phyloP scores from a whole-genome alignment of 2,888 invertebrate species.

The Rapana venosa region DNA sequence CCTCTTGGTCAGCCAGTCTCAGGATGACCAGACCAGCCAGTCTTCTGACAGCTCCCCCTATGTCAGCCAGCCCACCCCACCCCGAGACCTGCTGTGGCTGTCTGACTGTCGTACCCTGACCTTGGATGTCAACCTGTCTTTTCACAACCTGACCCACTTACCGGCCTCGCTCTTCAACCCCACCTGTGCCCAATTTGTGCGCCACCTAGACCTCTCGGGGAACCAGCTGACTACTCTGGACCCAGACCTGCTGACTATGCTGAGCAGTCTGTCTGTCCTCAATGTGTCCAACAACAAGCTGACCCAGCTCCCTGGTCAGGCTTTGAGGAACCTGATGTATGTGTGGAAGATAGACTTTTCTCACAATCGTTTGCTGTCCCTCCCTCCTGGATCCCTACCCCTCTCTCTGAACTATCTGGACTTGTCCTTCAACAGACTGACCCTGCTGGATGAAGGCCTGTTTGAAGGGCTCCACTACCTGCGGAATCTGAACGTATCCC shows the following conservation, averaged over 20 bases:
- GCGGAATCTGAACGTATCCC: neutral
- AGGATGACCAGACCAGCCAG: neutral
- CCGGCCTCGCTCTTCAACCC: neutral
- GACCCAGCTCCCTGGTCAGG: neutral
- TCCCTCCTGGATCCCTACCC: neutral
- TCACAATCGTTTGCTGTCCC: neutral
- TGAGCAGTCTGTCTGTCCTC: neutral
- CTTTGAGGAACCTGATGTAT: neutral
- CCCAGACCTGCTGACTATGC: neutral
- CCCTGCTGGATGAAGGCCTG: neutral
- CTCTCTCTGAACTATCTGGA: neutral
- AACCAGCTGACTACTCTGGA: neutral
- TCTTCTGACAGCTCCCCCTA: neutral
- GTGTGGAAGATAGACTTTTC: neutral
- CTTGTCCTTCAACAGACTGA: neutral
- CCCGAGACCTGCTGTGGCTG: neutral
- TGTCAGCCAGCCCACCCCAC: neutral
- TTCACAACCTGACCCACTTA: neutral
- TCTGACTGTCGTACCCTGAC: neutral
- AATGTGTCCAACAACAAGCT: neutral
- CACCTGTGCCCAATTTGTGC: neutral
- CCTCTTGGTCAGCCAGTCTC: neutral
- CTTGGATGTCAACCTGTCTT: neutral
- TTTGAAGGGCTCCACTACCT: neutral
- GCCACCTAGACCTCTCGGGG: neutral